Evolutionary conservation across 30 jellyfish, hydroid and myxozoan genomes (phyloP), one percentile per base, ranked within the genome.

Genomic region (Sanderia malayensis): DNA sequence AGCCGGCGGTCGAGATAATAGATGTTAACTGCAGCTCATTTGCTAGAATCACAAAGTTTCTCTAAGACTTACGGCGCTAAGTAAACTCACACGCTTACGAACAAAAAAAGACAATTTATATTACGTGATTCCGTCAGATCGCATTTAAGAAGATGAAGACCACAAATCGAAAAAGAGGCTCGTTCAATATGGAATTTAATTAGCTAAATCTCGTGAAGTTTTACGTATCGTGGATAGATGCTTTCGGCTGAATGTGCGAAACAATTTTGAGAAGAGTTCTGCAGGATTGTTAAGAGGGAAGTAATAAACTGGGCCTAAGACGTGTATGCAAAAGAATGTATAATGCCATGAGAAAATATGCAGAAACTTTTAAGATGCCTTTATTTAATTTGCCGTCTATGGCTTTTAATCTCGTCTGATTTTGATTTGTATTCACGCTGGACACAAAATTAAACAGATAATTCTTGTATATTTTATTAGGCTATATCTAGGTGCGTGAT

Each of bases 81-180:
- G n/a, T n/a, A n/a, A n/a, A n/a, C n/a, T n/a, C n/a, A n/a, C n/a
- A n/a, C n/a, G n/a, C n/a, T n/a, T n/a, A n/a, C n/a, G n/a, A n/a
- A n/a, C n/a, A n/a, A n/a, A n/a, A n/a, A 37, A 37, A 37, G 13
- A 37, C 6, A 37, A 37, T 37, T 37, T 37, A 37, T 13, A n/a
- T n/a, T n/a, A n/a, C n/a, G n/a, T 37, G 6, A 37, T 37, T 37
- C 52, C 52, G 13, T 13, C 10, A 37, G 52, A 37, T 37, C 52
- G 6, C 10, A 37, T 37, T 49, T 49, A 49, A 18, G 64, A 49
- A 49, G 64, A 18, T 49, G 24, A 4, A 49, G 64, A 49, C 64
- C 64, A 49, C 64, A 4, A 49, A 49, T 49, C 64, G 64, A 15
- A 49, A 8, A 49, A 49, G 64, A 49, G 64, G 64, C 64, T 49